A percentile compares a stretch with the other conserved stretches of the same genome.
Conservation (phyloP, 1,140 invertebrate species). For the Zaprionus taronus region DNA sequence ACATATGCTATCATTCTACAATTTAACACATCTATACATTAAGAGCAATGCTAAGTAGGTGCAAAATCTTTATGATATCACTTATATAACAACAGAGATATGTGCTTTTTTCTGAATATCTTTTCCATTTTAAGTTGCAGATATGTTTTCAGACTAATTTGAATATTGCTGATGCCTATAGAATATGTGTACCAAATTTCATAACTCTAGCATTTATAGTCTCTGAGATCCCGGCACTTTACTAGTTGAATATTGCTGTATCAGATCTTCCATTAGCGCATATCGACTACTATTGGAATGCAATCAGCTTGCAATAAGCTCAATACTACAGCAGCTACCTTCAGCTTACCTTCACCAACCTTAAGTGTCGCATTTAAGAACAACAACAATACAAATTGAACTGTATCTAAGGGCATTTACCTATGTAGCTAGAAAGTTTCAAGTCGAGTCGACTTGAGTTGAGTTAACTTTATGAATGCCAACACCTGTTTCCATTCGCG, state of each 20-base stretch:
- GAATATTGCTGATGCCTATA: not conserved
- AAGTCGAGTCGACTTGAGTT: not conserved
- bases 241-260: not conserved
- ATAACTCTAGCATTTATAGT: not conserved
- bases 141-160: not conserved
- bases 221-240: not conserved
- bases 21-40: not conserved
- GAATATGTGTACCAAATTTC: not conserved
- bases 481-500: conserved; percentile 71
- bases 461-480: conserved; percentile 49
- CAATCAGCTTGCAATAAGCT: not conserved
- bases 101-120: not conserved
- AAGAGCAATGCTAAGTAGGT: not conserved
- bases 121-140: not conserved
- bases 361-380: not conserved
- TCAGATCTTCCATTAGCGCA: not conserved
- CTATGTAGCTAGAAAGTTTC: conserved; percentile 3
- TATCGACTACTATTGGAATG: too few species aligned
- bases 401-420: conserved; percentile 47
- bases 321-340: not conserved
- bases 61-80: not conserved
- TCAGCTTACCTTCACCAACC: not conserved
- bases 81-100: not conserved
- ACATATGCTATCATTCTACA: not conserved
- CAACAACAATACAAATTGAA: conserved; percentile 9